Conservation (phyloP, 1,140 invertebrate species). For the Drosophila rhopaloa region DNA sequence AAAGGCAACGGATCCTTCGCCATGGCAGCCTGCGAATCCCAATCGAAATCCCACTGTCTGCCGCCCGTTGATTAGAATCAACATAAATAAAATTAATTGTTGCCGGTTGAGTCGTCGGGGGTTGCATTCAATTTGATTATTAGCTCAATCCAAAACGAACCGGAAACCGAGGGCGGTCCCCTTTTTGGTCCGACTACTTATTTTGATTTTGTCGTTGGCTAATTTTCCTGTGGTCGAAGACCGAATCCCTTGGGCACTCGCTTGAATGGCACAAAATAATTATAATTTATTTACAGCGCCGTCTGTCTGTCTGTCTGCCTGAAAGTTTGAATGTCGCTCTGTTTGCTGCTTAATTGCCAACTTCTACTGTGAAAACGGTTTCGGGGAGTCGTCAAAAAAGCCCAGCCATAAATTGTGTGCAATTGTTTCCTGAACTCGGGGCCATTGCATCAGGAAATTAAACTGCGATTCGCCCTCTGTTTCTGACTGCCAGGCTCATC, state of each 20-base stretch:
- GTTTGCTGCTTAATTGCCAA: constrained; percentile 69
- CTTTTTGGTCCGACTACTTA: constrained; percentile 27
- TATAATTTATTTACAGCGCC: constrained; percentile 75
- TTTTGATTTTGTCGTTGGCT: constrained; percentile 46
- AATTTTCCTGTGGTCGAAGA: constrained; percentile 54
- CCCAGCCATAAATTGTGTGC: constrained; percentile 54
- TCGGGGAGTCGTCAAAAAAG: constrained; percentile 34
- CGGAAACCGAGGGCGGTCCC: constrained; percentile 18
- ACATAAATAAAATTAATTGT: constrained; percentile 83
- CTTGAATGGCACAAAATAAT: constrained; percentile 46
- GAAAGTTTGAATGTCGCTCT: constrained; percentile 39
- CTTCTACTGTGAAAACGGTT: constrained; percentile 37
- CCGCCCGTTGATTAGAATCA: constrained; percentile 74
- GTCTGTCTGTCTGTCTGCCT: constrained; percentile 25
- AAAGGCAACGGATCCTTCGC: constrained; percentile 31
- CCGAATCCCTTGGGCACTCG: constrained; percentile 36
- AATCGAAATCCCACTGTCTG: constrained; percentile 17
- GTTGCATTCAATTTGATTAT: constrained; percentile 83
- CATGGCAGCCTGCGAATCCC: constrained; percentile 47
- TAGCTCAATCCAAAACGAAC: constrained; percentile 49
- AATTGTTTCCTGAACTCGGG: constrained; percentile 71
- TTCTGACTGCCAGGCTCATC: constrained; percentile 43
- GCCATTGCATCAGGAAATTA: constrained; percentile 58
- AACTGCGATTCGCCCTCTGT: constrained; percentile 29
- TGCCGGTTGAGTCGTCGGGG: constrained; percentile 59